Conservation (phyloP, 1,140 invertebrate genomes). For the Chymomyza costata region DNA sequence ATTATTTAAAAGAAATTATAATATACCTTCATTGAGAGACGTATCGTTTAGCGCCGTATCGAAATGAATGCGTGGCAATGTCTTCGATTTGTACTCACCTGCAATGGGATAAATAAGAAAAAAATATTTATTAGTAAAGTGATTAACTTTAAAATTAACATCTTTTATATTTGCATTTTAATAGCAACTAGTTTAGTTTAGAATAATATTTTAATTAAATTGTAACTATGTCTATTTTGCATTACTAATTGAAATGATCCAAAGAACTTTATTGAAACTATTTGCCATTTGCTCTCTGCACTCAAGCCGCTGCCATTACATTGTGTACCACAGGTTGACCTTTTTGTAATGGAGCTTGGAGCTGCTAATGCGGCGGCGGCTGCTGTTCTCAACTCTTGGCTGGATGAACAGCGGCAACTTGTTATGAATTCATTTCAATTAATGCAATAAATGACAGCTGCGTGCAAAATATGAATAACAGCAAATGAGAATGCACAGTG, state of each 20-base stretch:
- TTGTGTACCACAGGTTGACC: conserved; percentile 26
- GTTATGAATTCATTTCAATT: conserved; percentile 69
- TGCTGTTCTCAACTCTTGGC: background rate
- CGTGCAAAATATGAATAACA: background rate
- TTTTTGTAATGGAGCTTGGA: conserved; percentile 23
- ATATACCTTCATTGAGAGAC: conserved; percentile 72
- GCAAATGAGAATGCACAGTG: background rate
- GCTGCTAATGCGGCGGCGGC: background rate
- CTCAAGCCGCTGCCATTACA: conserved; percentile 50
- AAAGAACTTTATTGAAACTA: background rate
- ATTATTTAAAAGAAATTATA: no score
- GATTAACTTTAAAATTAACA: background rate
- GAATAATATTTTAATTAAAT: no score
- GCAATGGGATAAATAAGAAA: conserved; percentile 31
- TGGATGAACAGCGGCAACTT: conserved; percentile 22
- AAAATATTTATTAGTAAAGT: background rate
- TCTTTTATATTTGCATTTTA: no score
- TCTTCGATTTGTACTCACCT: conserved; percentile 76
- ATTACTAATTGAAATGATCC: no score
- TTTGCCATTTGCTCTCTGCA: background rate
- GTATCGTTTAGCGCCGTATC: conserved; percentile 71
- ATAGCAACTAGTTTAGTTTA: no score
- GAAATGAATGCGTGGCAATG: conserved; percentile 74
- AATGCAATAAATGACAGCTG: conserved; percentile 54
- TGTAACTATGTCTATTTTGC: no score